A percentile compares a stretch with the other conserved stretches of the same genome.
Conservation (phyloP, 2,888 invertebrate genomes). For the Phyllotreta striolata region DNA sequence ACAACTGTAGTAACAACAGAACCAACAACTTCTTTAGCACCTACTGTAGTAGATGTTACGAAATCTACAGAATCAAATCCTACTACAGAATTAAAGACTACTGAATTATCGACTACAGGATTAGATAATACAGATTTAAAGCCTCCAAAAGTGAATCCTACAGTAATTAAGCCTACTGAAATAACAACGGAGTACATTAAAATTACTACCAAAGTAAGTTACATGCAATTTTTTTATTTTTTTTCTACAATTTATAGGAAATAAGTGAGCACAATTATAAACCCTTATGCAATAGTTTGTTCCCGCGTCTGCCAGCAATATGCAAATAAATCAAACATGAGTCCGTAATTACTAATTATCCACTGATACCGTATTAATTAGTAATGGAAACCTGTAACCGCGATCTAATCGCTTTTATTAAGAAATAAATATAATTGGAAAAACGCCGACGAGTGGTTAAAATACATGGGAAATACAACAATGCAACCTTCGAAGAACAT, state of each 20-base stretch:
- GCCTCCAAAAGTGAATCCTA: too few relatives aligned
- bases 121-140: too few relatives aligned
- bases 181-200: too few relatives aligned
- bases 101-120: too few relatives aligned
- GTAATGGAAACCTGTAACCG: slow-evolving; percentile 5
- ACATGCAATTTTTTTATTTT: background rate
- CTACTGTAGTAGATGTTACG: too few relatives aligned
- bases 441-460: slow-evolving; percentile 4
- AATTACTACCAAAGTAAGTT: too few relatives aligned
- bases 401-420: slow-evolving; percentile 14
- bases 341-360: slow-evolving; percentile 4
- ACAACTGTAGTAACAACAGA: too few relatives aligned
- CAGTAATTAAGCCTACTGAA: too few relatives aligned
- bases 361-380: slow-evolving; percentile 5
- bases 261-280: background rate
- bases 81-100: too few relatives aligned
- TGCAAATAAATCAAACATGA: slow-evolving; percentile 4
- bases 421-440: slow-evolving; percentile 9
- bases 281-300: slow-evolving; percentile 9
- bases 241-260: background rate
- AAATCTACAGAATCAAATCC: too few relatives aligned
- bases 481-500: slow-evolving; percentile 16
- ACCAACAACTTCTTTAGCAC: too few relatives aligned
- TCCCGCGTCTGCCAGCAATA: background rate
- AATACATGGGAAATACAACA: slow-evolving; percentile 14